Conservation (phyloP, 2,797 vertebrate species). For the Labroides dimidiatus region DNA sequence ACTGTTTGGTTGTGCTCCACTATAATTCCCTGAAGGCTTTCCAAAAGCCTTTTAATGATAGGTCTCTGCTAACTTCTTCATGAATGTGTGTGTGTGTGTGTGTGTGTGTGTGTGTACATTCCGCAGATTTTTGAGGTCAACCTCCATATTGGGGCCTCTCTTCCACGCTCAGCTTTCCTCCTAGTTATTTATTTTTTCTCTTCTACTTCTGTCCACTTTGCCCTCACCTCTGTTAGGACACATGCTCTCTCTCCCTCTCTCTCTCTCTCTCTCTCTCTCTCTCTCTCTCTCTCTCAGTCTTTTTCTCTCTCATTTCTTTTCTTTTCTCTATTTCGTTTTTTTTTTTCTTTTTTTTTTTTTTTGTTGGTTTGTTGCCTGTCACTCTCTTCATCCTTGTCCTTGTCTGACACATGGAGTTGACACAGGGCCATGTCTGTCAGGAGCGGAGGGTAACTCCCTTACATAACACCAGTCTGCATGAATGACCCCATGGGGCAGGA, state of each 20-base stretch:
- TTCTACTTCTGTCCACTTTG: constrained; percentile 1
- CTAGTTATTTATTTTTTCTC: not conserved
- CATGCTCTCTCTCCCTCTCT: not conserved
- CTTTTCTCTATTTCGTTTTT: too few species aligned
- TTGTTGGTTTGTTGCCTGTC: not conserved
- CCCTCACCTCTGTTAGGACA: constrained; percentile 12
- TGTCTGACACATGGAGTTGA: constrained; percentile 50
- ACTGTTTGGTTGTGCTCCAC: not conserved
- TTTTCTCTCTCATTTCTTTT: too few species aligned
- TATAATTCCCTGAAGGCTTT: constrained; percentile 8
- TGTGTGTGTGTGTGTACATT: constrained; percentile 18
- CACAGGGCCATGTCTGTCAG: constrained; percentile 58
- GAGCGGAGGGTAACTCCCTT: constrained; percentile 59
- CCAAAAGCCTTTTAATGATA: constrained; percentile 14
- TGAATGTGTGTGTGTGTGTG: not conserved
- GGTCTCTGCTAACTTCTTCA: not conserved
- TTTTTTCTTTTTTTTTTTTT: not conserved
- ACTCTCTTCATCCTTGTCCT: constrained; percentile 24
- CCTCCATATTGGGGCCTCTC: not conserved
- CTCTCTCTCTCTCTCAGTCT: too few species aligned
- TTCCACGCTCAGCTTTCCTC: not conserved
- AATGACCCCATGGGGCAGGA: constrained; percentile 54
- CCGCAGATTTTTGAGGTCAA: constrained; percentile 31
- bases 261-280: too few species aligned
- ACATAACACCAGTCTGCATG: constrained; percentile 70